Base-by-base conservation (phyloP, 2,113 vertebrate species). In the Numenius arquata region DNA sequence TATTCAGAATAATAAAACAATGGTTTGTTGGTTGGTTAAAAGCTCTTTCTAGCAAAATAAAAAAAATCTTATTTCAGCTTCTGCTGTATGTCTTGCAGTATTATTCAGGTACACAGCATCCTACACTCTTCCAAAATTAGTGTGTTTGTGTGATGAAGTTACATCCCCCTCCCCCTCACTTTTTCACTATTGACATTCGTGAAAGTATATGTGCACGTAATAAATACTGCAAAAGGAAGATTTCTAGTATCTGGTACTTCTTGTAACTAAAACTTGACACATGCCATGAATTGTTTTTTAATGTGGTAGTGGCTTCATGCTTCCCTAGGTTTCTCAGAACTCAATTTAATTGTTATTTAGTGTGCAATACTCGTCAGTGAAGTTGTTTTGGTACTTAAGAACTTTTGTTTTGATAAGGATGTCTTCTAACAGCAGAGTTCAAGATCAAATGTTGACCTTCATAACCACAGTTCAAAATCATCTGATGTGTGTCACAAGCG, bases 121-220 rank as follows among this genome's bases (percentile, higher is more conserved):
- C 26, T 68, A 0, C 27, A 9, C 6, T 22, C 22, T 23, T 65
- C 50, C 14, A 52, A 26, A 84, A 72, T 32, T 20, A 67, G 22
- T 36, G 15, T 78, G 9, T 48, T 83, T 63, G 62, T 61, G 11
- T 63, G 27, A 75, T 52, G 25, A 71, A 68, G 30, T 76, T 56
- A 30, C 10, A 71, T 47, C 2, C 0, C 2, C 5, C 52, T 25
- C 5, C 43, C 15, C 6, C 15, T 9, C 6, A 7, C 4, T 19
- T 79, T 85, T 83, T 78, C 32, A 47, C 22, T 26, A 2, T 75
- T 89, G 19, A 71, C 12, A 13, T 3, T 84, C 0, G 2, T 10
- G 36, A 47, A 78, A 59, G 12, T 53, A 17, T 48, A 7, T 26
- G 15, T 83, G 50, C 17, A 14, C 6, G 4, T 41, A 72, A 23